phyloP scores from a whole-genome alignment of 23 tunicate species.

The Phallusia fumigata region DNA sequence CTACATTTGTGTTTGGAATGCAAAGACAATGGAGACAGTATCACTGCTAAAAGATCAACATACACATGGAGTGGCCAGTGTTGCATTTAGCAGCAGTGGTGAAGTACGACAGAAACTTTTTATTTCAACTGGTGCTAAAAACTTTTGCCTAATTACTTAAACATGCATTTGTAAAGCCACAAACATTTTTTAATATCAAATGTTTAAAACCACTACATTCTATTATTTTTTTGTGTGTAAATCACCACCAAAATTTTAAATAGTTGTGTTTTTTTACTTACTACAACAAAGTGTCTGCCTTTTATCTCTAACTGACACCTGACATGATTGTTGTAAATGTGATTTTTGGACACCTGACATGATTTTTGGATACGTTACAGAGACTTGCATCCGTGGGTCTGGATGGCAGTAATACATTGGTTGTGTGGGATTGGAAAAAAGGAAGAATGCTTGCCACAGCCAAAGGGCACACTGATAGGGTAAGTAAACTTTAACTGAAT shows the following conservation, averaged over 20 bases:
- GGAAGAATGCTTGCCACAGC: slow-evolving; percentile 87
- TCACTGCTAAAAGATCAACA: slow-evolving; percentile 95
- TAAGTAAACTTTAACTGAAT: neutral
- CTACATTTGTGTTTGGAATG: slow-evolving; percentile 88
- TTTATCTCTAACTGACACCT: too few species aligned
- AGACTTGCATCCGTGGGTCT: slow-evolving; percentile 89
- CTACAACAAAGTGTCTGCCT: neutral
- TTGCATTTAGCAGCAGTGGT: slow-evolving; percentile 65
- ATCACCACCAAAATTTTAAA: too few species aligned
- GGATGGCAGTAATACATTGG: slow-evolving; percentile 70
- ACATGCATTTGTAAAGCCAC: too few species aligned
- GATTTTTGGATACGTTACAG: neutral
- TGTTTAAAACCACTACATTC: too few species aligned
- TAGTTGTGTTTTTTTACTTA: too few species aligned
- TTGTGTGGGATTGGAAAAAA: slow-evolving; percentile 96
- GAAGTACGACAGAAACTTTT: slow-evolving; percentile 35
- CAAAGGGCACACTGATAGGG: slow-evolving; percentile 97
- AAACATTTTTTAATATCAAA: too few species aligned
- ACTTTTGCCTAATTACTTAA: too few species aligned
- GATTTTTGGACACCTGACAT: neutral
- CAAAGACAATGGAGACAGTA: slow-evolving; percentile 65
- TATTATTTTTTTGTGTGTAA: too few species aligned
- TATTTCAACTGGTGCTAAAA: too few species aligned
- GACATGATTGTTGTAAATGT: too few species aligned
- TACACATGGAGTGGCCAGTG: slow-evolving; percentile 88